Base-by-base conservation (phyloP, 2,888 invertebrate genomes). In the Erebia epiphron region DNA sequence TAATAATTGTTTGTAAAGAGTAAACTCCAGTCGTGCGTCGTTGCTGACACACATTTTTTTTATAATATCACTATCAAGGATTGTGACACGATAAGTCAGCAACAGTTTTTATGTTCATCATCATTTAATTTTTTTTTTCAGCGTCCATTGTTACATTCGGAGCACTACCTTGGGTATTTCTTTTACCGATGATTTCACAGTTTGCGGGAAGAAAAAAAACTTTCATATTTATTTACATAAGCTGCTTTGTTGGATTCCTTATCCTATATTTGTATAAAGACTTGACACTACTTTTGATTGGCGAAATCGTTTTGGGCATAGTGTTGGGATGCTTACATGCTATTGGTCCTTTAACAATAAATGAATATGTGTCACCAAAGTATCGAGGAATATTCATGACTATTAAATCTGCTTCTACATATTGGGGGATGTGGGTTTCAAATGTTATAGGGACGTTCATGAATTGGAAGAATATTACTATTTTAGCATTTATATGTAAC, bases 341-440 rank as follows among this genome's bases (percentile, higher is more conserved):
- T 2, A 78, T 83, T n/a, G 72, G 81, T 5, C 82, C 85, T 2
- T 79, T 85, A 4, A 80, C 86, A 8, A 76, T 85, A 11, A 80
- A 82, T 0, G 87, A 87, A 70, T 87, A 85, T 73, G 78, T 82
- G 0, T 82, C 83, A 56, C 83, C 87, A 1, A 79, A 80, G 21
- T 84, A 86, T 60, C 78, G 87, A 64, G 86, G 86, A 8, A 75
- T 86, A 21, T 85, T 86, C 62, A 80, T 83, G 75, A 80, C 84
- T 68, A 80, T 86, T 13, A 84, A 86, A 75, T 82, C 85, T 0
- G 85, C 85, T 1, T 79, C 84, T 67, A 80, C 82, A 64, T 83
- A 82, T 70, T 87, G 84, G 82, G 87, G 86, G 0, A 82, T 87
- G 2, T 87, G 86, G 86, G 79, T 83, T 2, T 81, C 87, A 0